Base-by-base conservation (phyloP, 2,888 invertebrate genomes). In the Drosophila peninsularis region DNA sequence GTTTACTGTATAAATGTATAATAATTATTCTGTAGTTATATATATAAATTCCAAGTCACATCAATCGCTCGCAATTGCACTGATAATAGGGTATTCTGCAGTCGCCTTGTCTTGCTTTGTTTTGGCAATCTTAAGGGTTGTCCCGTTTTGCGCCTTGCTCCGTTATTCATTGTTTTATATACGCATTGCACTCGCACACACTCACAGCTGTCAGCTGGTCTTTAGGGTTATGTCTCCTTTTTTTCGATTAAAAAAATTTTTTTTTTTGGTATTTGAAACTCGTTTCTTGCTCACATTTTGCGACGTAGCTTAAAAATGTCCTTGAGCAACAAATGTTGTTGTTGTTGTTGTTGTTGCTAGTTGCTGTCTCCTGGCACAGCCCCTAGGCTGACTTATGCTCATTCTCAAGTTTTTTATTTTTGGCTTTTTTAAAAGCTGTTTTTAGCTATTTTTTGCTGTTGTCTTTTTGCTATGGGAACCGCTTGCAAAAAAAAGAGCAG, bases 221-320 rank as follows among this genome's bases (percentile, higher is more conserved):
- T 63, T 78, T 65, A 78, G 78, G 78, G 78, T 66, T 69, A 62
- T 63, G 57, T 45, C 61, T 60, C 57, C 63, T 45, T 50, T 50
- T 45, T n/a, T 19, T 34, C 19, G 17, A 30, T 24, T 54, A 24
- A 24, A 5, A 5, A 5, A 5, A 1, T 34, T 53, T 62, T 53
- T 68, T 30, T 50, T 45, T 45, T 37, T 19, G 17, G 57, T 60
- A 71, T 75, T 71, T 76, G 76, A 75, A 84, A 80, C 85, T 75
- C 75, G 85, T 82, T 85, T 64, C 37, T 62, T 41, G 34, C 41
- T 39, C 57, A 45, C 34, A 62, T 56, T 69, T 66, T 81, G 80
- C 82, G 79, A 77, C 85, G 77, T 74, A 82, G 67, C 70, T 82
- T 55, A 45, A 69, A 62, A 80, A 82, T 78, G 85, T 77, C 82